Evolutionary conservation across 2,113 vertebrate species (phyloP), one percentile per base, ranked within the genome.

Genomic region (Anoura caudifer): DNA sequence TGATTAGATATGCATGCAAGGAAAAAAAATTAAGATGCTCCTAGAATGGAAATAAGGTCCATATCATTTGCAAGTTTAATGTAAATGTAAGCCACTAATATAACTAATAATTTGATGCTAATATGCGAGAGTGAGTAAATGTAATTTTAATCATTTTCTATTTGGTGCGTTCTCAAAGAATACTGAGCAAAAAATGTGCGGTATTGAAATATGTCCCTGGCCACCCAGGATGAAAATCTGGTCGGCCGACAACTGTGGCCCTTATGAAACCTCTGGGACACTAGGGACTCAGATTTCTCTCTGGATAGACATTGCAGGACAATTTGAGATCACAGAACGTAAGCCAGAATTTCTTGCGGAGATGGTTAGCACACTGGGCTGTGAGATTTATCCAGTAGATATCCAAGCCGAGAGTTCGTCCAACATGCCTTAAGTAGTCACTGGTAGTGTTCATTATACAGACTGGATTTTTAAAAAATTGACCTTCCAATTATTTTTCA

Each of bases 21-120:
- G 75, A 47, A 54, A 94, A 90, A 59, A 95, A 95, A 91, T 47
- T 50, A 85, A 97, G 89, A 96, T 95, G 94, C 89, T 95, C 86
- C n/a, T 41, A 93, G 94, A 94, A 94, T 97, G 86, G 77, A 94
- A 97, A 96, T 97, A 92, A 97, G 91, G 59, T 94, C 84, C 97
- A 70, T 96, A 81, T 97, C 76, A 96, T 97, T 96, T 97, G 94
- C 96, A 98, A 97, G 93, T 97, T 96, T 97, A 84, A 97, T 97
- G 79, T 97, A 97, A 97, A 95, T 89, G 93, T 65, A 96, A 91
- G 82, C 45, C 56, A 86, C 92, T 96, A 96, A 96, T 96, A 87
- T 47, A 96, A 77, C 94, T 96, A 97, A 97, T 96, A 95, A 97
- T 96, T 96, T 97, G 95, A 96, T 97, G 97, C 93, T 97, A 95